Conservation (phyloP, 2,888 invertebrate species). For the Augochlorella aurata region DNA sequence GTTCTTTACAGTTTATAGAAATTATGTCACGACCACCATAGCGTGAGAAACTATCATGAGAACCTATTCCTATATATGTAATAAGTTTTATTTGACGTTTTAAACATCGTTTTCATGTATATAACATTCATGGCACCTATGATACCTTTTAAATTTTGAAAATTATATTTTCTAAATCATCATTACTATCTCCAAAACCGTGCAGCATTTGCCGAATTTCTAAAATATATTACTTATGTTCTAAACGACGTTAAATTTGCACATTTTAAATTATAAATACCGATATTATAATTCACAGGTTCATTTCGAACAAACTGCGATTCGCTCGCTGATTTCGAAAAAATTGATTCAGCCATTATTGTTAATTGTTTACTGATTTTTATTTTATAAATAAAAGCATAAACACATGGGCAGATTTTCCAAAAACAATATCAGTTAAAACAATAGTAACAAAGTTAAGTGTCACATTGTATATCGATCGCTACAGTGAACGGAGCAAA, state of each 20-base stretch:
- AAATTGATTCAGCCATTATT: constrained; percentile 64
- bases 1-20: too few relatives aligned
- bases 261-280: constrained; percentile 57
- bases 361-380: not conserved
- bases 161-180: too few relatives aligned
- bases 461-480: not conserved
- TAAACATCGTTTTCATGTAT: too few relatives aligned
- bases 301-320: constrained; percentile 69
- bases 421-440: not conserved
- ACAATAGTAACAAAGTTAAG: not conserved
- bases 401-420: not conserved
- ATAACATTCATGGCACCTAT: too few relatives aligned
- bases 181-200: constrained; percentile 94
- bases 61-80: too few relatives aligned
- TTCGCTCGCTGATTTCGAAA: constrained; percentile 62
- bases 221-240: constrained; percentile 52
- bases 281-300: constrained; percentile 71
- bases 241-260: not conserved
- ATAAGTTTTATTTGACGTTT: too few relatives aligned
- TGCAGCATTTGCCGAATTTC: constrained; percentile 95
- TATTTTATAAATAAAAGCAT: not conserved
- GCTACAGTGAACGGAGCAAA: too few relatives aligned
- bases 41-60: too few relatives aligned
- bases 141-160: too few relatives aligned
- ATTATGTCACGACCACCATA: too few relatives aligned